phyloP scores from a whole-genome alignment of 2,797 vertebrate genomes.

The Stomatorhinus walkeri region DNA sequence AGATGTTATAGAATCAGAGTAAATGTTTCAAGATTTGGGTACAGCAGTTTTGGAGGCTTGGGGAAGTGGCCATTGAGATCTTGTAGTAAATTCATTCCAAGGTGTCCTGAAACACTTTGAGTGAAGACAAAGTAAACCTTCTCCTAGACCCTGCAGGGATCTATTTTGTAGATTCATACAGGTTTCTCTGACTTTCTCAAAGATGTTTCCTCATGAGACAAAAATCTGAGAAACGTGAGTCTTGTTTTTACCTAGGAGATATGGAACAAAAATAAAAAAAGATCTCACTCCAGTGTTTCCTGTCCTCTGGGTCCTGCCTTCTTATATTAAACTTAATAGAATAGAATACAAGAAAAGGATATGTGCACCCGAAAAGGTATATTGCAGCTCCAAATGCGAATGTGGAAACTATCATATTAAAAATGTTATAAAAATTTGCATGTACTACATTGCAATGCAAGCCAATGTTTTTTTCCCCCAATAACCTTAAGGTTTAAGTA shows the following conservation, averaged over 20 bases:
- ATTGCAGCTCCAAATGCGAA: conserved; percentile 7
- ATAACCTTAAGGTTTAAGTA: background rate
- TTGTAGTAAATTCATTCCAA: conserved; percentile 13
- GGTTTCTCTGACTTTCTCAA: background rate
- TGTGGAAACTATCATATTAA: background rate
- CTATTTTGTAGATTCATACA: conserved; percentile 10
- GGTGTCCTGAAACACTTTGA: conserved; percentile 9
- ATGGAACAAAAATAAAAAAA: conserved; percentile 3
- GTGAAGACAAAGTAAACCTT: conserved; percentile 3
- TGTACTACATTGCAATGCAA: background rate
- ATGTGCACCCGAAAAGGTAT: background rate
- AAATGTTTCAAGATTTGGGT: background rate
- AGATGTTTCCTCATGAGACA: conserved; percentile 5
- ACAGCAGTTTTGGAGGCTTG: background rate
- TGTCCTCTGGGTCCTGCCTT: conserved; percentile 3
- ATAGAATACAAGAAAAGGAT: conserved; percentile 2
- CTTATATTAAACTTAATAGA: conserved; percentile 12
- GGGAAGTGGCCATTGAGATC: background rate
- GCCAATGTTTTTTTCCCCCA: background rate
- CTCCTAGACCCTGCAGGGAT: conserved; percentile 7
- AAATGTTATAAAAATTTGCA: background rate
- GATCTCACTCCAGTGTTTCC: conserved; percentile 1
- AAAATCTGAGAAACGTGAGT: conserved; percentile 3
- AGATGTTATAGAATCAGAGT: background rate
- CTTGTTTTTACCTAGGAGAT: conserved; percentile 11